Percentiles rank a stretch among this genome's conserved stretches.
Evolutionary conservation across 2,888 invertebrate species (phyloP).

Genomic region (Eugnorisma glareosa): DNA sequence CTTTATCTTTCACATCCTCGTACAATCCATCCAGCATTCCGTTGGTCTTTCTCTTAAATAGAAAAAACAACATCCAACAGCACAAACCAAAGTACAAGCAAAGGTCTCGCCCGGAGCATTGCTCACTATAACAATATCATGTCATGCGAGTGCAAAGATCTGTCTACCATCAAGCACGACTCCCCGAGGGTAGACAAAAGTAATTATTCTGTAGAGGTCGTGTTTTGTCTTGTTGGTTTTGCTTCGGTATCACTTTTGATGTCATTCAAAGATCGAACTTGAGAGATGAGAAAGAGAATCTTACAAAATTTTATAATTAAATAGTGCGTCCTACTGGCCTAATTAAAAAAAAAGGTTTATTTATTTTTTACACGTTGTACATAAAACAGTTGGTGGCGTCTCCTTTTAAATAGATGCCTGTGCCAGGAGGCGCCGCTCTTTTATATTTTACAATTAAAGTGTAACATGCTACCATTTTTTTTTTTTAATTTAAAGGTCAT

Average conservation of each 20-base stretch:
- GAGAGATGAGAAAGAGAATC: background rate
- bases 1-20: too few species aligned
- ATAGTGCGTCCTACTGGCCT: background rate
- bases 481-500: too few species aligned
- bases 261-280: constrained; percentile 15
- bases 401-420: too few species aligned
- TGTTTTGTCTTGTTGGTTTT: constrained; percentile 31
- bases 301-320: background rate
- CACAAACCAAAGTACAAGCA: constrained; percentile 42
- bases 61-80: constrained; percentile 6
- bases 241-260: constrained; percentile 23
- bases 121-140: constrained; percentile 54
- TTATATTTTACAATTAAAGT: too few species aligned
- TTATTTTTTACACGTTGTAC: too few species aligned
- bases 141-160: constrained; percentile 48
- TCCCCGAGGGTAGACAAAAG: constrained; percentile 36
- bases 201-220: constrained; percentile 40
- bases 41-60: background rate
- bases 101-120: constrained; percentile 53
- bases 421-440: too few species aligned
- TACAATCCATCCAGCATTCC: too few species aligned
- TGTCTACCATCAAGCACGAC: constrained; percentile 53
- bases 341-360: too few species aligned
- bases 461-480: too few species aligned
- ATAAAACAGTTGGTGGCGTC: too few species aligned